phyloP scores from a whole-genome alignment of 1,140 invertebrate genomes.

The Trinorchestia longiramus region DNA sequence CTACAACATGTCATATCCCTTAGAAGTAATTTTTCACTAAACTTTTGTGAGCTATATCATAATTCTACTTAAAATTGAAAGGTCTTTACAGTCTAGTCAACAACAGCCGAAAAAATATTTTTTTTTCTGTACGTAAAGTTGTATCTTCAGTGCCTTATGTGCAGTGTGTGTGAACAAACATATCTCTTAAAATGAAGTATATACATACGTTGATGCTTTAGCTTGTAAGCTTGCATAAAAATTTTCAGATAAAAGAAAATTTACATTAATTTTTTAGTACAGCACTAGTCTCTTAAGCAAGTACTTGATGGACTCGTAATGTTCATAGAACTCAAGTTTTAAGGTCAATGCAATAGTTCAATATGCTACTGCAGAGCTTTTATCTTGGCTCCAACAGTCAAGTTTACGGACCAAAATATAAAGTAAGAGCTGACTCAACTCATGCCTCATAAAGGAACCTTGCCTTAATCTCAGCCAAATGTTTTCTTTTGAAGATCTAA shows the following conservation, averaged over 20 bases:
- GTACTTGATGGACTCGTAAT: background rate
- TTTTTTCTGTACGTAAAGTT: background rate
- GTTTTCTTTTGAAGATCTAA: constrained; percentile 43
- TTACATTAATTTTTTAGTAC: background rate
- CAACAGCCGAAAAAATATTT: background rate
- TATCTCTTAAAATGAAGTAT: background rate
- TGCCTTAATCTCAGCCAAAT: constrained; percentile 44
- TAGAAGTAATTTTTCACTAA: too few relatives aligned
- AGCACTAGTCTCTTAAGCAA: background rate
- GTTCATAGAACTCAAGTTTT: background rate
- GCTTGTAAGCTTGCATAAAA: background rate
- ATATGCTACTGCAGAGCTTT: background rate
- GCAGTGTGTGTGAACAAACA: background rate
- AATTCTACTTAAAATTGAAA: background rate
- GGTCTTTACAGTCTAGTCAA: background rate
- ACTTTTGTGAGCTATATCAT: too few relatives aligned
- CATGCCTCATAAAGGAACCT: constrained; percentile 9
- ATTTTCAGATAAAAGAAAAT: background rate
- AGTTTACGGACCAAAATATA: background rate
- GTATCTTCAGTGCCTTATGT: background rate
- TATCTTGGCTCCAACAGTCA: background rate
- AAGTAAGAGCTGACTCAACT: background rate
- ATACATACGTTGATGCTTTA: background rate
- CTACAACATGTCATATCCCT: too few relatives aligned
- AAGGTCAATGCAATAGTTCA: background rate